phyloP scores from a whole-genome alignment of 1,140 invertebrate genomes.

The Leptinotarsa undecemlineata region DNA sequence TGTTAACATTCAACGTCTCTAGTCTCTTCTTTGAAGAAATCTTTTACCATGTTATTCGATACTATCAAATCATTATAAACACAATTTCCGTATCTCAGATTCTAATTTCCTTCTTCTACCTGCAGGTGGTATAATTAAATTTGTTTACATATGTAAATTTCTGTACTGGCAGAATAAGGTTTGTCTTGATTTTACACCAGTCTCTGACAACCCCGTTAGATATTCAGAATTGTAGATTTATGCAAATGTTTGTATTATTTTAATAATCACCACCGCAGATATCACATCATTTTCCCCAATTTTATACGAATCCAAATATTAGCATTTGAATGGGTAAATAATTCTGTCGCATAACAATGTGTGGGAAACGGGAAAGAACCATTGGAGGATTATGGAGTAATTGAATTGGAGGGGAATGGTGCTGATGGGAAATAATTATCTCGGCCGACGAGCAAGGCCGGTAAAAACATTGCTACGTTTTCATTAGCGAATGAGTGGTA shows the following conservation, averaged over 20 bases:
- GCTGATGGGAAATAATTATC: too few species aligned
- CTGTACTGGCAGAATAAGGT: slow-evolving; percentile 4
- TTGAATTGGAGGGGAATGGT: too few species aligned
- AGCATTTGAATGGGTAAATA: slow-evolving; percentile 12
- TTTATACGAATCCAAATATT: slow-evolving; percentile 16
- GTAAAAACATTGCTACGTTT: too few species aligned
- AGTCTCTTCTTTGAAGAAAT: neutral
- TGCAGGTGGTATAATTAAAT: slow-evolving; percentile 17
- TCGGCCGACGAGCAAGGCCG: too few species aligned
- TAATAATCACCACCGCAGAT: slow-evolving; percentile 15
- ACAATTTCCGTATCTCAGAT: neutral
- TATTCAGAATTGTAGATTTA: slow-evolving; percentile 18
- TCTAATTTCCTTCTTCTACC: slow-evolving; percentile 1
- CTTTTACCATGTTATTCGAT: neutral
- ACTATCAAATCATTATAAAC: neutral
- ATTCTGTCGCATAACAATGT: slow-evolving; percentile 9
- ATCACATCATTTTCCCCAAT: slow-evolving; percentile 11
- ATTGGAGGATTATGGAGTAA: neutral
- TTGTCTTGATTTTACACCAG: slow-evolving; percentile 15
- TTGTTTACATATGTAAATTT: slow-evolving; percentile 19
- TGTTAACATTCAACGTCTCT: too few species aligned
- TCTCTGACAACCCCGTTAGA: slow-evolving; percentile 9
- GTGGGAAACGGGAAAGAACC: slow-evolving; percentile 1
- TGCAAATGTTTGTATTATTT: slow-evolving; percentile 22
- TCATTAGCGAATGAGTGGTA: too few species aligned